A percentile compares a stretch with the other conserved stretches of the same genome.
These are phyloP conservation scores for Hylaeus volcanicus DNA, from an alignment of 1,140 invertebrate species.

Conservation along the genomic window DNA sequence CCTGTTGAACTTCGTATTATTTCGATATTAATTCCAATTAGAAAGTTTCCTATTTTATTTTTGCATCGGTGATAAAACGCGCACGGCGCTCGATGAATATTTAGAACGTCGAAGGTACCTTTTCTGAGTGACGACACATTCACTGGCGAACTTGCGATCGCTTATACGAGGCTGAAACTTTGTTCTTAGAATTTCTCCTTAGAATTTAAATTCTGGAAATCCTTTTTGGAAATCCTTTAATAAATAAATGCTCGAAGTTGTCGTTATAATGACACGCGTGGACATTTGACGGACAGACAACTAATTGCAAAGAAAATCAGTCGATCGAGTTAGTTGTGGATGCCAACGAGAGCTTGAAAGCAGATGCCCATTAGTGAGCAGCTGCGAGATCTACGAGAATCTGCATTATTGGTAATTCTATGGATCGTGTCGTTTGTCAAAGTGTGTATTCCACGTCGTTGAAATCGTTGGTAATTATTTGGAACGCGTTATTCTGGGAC, in stretches of 20 bases:
- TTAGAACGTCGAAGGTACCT: too few relatives aligned
- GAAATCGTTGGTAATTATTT: slow-evolving; percentile 70
- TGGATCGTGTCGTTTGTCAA: slow-evolving; percentile 47
- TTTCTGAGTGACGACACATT: too few relatives aligned
- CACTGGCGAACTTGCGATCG: too few relatives aligned
- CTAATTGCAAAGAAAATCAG: background rate
- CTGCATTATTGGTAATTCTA: slow-evolving; percentile 50
- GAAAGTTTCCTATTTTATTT: background rate
- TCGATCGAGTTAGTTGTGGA: slow-evolving; percentile 57
- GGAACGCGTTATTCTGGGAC: slow-evolving; percentile 6
- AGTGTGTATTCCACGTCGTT: slow-evolving; percentile 46
- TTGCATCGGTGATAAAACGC: background rate
- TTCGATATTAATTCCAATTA: background rate
- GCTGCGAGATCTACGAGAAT: slow-evolving; percentile 49
- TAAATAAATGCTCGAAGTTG: too few relatives aligned
- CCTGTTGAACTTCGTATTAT: slow-evolving; percentile 49
- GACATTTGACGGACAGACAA: background rate
- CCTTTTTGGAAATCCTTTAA: too few relatives aligned
- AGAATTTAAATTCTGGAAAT: too few relatives aligned
- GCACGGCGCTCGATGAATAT: too few relatives aligned
- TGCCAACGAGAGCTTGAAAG: slow-evolving; percentile 49
- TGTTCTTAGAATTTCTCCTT: too few relatives aligned
- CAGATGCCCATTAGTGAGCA: slow-evolving; percentile 22
- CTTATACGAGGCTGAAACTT: too few relatives aligned
- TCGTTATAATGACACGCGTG: background rate